Percentiles rank a stretch among this genome's conserved stretches.
These are phyloP conservation scores for Leucozona laternaria DNA, from an alignment of 2,888 invertebrate genomes.

Conservation along the genomic window DNA sequence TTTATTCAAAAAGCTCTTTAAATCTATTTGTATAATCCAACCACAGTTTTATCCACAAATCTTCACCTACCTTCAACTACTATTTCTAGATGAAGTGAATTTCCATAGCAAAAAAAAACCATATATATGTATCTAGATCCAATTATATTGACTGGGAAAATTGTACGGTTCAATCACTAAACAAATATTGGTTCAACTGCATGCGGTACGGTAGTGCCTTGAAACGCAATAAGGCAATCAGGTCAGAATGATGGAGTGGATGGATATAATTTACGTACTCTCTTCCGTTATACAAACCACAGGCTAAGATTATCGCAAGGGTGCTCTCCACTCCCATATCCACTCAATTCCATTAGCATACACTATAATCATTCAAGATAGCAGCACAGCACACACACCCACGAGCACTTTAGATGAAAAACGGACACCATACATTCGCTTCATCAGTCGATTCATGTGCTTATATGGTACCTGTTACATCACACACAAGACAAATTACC, in stretches of 20 bases:
- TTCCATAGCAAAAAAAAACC: background rate
- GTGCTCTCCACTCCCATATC: constrained; percentile 29
- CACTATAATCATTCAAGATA: constrained; percentile 38
- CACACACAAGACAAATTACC: constrained; percentile 55
- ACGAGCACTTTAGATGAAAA: constrained; percentile 14
- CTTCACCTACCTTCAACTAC: background rate
- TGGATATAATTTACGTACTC: background rate
- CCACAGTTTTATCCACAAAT: background rate
- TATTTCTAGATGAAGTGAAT: constrained; percentile 5
- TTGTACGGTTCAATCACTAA: constrained; percentile 23
- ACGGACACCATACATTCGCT: constrained; percentile 37
- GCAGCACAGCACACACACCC: background rate
- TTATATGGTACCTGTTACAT: constrained; percentile 61
- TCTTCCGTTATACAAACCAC: constrained; percentile 3
- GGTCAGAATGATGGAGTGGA: constrained; percentile 26
- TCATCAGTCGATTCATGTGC: constrained; percentile 23
- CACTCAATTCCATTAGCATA: constrained; percentile 54
- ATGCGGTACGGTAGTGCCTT: background rate
- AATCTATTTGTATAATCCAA: background rate
- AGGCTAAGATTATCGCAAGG: constrained; percentile 37
- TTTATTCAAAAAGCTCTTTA: background rate
- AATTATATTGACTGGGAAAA: background rate
- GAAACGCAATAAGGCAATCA: constrained; percentile 47
- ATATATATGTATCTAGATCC: background rate
- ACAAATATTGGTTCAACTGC: constrained; percentile 25